These are phyloP conservation scores for Eriosoma lanigerum DNA, from an alignment of 1,140 invertebrate species.

Conservation along the genomic window DNA sequence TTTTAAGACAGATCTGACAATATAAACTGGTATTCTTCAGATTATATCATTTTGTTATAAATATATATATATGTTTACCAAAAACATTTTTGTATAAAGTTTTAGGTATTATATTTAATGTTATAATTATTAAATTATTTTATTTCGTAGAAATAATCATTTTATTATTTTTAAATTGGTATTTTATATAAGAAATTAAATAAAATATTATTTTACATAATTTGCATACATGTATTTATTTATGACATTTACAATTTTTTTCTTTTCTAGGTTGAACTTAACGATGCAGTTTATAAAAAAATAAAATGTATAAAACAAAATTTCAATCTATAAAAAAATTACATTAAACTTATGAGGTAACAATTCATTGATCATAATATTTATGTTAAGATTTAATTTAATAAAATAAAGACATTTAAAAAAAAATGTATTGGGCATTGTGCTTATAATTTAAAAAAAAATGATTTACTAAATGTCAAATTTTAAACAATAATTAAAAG, in stretches of 20 bases:
- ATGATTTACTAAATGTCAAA: constrained; percentile 16
- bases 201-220: too few species aligned
- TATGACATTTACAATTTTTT: constrained; percentile 26
- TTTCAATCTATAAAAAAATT: constrained; percentile 1
- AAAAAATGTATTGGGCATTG: too few species aligned
- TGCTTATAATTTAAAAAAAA: constrained; percentile 37
- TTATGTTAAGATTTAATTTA: constrained; percentile 34
- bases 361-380: neutral
- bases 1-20: neutral
- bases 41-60: too few species aligned
- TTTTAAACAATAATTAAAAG: constrained; percentile 41
- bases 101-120: too few species aligned
- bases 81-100: too few species aligned
- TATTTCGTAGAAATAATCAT: too few species aligned
- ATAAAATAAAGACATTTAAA: constrained; percentile 18
- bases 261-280: constrained; percentile 28
- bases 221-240: too few species aligned
- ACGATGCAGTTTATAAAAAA: neutral
- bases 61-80: too few species aligned
- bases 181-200: too few species aligned
- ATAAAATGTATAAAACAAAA: neutral
- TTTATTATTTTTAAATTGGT: too few species aligned
- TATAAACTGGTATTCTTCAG: neutral
- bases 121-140: too few species aligned
- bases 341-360: neutral